Conservation (phyloP, 2,797 vertebrate genomes). For the Apogon hyalosoma region DNA sequence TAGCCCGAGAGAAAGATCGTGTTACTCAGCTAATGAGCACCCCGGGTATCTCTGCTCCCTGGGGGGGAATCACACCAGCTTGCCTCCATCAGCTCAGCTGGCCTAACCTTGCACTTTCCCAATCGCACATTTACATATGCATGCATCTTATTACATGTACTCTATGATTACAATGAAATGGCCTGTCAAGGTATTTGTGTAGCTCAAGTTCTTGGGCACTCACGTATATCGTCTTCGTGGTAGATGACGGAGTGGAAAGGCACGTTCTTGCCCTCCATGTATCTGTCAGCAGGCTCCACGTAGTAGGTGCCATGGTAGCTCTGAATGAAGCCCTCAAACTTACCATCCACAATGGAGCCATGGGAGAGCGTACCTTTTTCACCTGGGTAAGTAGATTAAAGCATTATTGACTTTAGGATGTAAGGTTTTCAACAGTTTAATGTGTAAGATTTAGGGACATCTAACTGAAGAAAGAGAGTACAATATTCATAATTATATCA, state of each 20-base stretch:
- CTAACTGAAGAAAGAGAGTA: too few species aligned
- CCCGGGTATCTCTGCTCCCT: conserved; percentile 53
- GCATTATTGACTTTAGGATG: not conserved
- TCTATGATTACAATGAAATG: conserved; percentile 7
- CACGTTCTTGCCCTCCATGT: conserved; percentile 90
- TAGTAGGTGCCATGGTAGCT: conserved; percentile 94
- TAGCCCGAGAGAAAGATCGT: conserved; percentile 60
- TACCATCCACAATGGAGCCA: conserved; percentile 93
- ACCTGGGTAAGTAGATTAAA: conserved; percentile 79
- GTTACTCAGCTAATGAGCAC: conserved; percentile 77
- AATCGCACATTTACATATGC: conserved; percentile 45
- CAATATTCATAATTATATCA: too few species aligned
- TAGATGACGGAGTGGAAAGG: conserved; percentile 99
- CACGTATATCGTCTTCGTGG: conserved; percentile 97
- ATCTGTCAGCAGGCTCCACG: conserved; percentile 94
- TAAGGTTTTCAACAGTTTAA: too few species aligned
- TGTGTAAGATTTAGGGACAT: too few species aligned
- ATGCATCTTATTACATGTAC: conserved; percentile 36
- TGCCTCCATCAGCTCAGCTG: conserved; percentile 47
- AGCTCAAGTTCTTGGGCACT: conserved; percentile 74
- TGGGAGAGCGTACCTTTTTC: conserved; percentile 94
- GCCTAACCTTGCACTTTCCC: conserved; percentile 53
- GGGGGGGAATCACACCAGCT: conserved; percentile 54
- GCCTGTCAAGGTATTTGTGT: conserved; percentile 14
- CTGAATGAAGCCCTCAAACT: conserved; percentile 97